Percentiles rank a stretch among this genome's conserved stretches.
These are phyloP conservation scores for Xenopus tropicalis DNA, from an alignment of 2,113 vertebrate genomes.

Conservation along the genomic window DNA sequence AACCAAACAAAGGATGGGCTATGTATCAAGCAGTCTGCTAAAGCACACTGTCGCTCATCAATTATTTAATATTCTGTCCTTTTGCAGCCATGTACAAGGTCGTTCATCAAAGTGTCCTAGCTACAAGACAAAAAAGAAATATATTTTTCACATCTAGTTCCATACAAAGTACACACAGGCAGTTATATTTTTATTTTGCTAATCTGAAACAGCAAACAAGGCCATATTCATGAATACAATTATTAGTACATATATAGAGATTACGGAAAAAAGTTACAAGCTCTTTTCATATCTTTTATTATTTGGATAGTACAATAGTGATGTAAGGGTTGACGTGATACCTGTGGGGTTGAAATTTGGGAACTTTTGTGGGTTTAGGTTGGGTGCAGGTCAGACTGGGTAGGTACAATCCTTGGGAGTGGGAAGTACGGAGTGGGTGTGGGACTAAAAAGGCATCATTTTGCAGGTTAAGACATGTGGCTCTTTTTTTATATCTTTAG, in stretches of 20 bases:
- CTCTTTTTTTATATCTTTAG: too few species aligned
- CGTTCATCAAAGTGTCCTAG: slow-evolving; percentile 39
- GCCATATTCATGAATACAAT: not conserved
- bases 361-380: too few species aligned
- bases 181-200: not conserved
- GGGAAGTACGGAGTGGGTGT: too few species aligned
- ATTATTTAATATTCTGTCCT: slow-evolving; percentile 46
- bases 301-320: too few species aligned
- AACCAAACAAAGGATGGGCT: slow-evolving; percentile 31
- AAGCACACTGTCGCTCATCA: slow-evolving; percentile 42
- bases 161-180: not conserved
- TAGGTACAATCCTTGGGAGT: too few species aligned
- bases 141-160: slow-evolving; percentile 10
- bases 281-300: too few species aligned
- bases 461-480: too few species aligned
- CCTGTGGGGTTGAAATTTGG: too few species aligned
- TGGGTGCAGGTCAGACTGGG: too few species aligned
- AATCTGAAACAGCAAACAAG: not conserved
- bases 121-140: slow-evolving; percentile 24
- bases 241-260: not conserved
- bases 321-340: too few species aligned
- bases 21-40: slow-evolving; percentile 37
- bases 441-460: too few species aligned
- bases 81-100: slow-evolving; percentile 39
- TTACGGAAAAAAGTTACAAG: too few species aligned